Evolutionary conservation across 2,113 vertebrate species (phyloP).

Genomic region (Numenius arquata): DNA sequence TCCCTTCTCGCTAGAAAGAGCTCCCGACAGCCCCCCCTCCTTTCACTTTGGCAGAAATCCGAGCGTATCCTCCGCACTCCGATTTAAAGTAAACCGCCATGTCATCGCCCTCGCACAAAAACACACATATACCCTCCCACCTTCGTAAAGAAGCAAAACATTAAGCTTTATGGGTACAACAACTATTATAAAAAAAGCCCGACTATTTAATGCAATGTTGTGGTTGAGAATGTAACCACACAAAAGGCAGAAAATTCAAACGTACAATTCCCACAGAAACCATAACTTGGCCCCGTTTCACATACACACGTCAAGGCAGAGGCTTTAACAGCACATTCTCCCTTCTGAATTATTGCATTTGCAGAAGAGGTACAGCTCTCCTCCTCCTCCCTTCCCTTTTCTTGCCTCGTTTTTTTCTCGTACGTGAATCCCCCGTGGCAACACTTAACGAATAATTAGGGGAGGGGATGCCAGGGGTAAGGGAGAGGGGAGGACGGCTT

Average conservation of each 20-base stretch:
- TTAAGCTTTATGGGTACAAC: conserved; percentile 53
- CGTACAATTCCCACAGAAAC: conserved; percentile 61
- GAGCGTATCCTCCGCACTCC: not conserved
- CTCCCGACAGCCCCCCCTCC: not conserved
- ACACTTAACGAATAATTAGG: not conserved
- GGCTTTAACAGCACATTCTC: not conserved
- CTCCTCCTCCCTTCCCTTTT: not conserved
- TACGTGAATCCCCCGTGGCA: not conserved
- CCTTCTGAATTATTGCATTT: not conserved
- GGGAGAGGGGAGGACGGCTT: not conserved
- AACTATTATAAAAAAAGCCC: not conserved
- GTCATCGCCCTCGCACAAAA: conserved; percentile 16
- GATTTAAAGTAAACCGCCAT: conserved; percentile 35
- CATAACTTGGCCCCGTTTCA: conserved; percentile 62
- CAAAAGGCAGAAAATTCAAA: conserved; percentile 58
- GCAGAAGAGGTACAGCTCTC: conserved; percentile 4
- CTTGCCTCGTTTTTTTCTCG: not conserved
- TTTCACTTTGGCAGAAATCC: conserved; percentile 15
- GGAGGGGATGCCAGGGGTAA: not conserved
- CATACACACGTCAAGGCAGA: conserved; percentile 41
- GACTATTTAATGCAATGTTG: conserved; percentile 55
- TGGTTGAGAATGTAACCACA: conserved; percentile 55
- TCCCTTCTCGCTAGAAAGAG: not conserved
- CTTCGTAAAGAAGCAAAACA: conserved; percentile 50
- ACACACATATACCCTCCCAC: conserved; percentile 44